Evolutionary conservation across 2,888 invertebrate species (phyloP), one percentile per base, ranked within the genome.

Genomic region (Drosophila kanekoi): DNA sequence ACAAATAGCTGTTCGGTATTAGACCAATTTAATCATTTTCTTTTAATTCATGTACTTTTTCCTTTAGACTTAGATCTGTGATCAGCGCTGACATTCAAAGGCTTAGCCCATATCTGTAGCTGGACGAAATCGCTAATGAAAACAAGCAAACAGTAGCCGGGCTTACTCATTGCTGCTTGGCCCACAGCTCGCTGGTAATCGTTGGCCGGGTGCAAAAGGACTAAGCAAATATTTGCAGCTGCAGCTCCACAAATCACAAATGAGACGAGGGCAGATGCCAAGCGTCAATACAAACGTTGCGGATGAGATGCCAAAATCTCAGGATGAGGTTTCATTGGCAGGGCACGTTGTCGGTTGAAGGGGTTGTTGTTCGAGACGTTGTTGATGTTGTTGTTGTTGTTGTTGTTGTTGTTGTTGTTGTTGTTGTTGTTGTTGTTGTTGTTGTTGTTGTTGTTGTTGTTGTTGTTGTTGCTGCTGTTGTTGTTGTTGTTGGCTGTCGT

Each of bases 201-300:
- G 80, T 65, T 76, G 68, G 41, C 53, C 48, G 68, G 62, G 60
- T 86, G 77, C 72, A 69, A 81, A 79, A 87, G 79, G 81, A 68
- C 84, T 86, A 81, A 87, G 54, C 81, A 86, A 86, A 86, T 86
- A 86, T 86, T 86, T 86, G 86, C 69, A 65, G 63, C 58, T 75
- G 79, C 82, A 85, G 72, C 77, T 64, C 64, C 67, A 64, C 63
- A 71, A 77, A 71, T 71, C 75, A 68, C 70, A 75, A 87, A 81
- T 79, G 81, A 74, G 85, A 63, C 58, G 54, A 48, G 45, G 68
- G 53, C 59, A 57, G 33, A 41, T 37, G 32, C 23, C 61, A 18
- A 28, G 43, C 70, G 56, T 32, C 56, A 53, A 70, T 66, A 45
- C 62, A 63, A 38, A 52, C 49, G 47, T 14, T 58, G 72, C 33